Evolutionary conservation across 2,888 invertebrate genomes (phyloP).

Genomic region (Ditylenchus weischeri): DNA sequence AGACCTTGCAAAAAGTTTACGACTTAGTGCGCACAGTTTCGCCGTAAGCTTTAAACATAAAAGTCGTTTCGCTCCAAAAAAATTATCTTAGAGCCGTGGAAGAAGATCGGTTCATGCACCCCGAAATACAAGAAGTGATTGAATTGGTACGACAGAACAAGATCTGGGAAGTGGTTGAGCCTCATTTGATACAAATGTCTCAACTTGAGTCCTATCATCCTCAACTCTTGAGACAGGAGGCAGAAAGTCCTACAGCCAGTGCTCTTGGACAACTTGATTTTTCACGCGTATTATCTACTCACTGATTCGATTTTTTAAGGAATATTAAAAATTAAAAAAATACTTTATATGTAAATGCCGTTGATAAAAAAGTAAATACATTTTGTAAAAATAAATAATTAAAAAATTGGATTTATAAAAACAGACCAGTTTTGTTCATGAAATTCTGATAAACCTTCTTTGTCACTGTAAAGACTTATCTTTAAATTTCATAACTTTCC

Average conservation of each 20-base stretch:
- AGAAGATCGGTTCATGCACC: constrained; percentile 69
- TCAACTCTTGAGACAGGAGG: constrained; percentile 54
- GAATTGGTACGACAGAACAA: constrained; percentile 63
- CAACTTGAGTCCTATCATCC: constrained; percentile 51
- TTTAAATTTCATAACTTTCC: too few relatives aligned
- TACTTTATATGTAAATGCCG: too few relatives aligned
- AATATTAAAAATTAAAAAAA: too few relatives aligned
- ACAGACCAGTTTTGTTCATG: too few relatives aligned
- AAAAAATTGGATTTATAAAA: too few relatives aligned
- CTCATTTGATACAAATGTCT: constrained; percentile 61
- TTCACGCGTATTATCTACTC: constrained; percentile 15
- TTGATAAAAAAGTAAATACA: too few relatives aligned
- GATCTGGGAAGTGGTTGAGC: constrained; percentile 65
- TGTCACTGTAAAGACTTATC: too few relatives aligned
- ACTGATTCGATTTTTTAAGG: too few relatives aligned
- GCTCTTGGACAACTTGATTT: constrained; percentile 18
- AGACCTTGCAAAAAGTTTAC: constrained; percentile 69
- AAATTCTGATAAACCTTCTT: too few relatives aligned
- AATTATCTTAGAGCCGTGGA: constrained; percentile 65
- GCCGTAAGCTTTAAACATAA: constrained; percentile 57
- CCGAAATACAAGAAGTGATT: constrained; percentile 68
- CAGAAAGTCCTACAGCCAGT: constrained; percentile 36
- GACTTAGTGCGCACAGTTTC: constrained; percentile 65
- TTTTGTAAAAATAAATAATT: too few relatives aligned
- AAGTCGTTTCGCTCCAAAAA: neutral